Percentiles rank a stretch among this genome's conserved stretches.
phyloP scores from a whole-genome alignment of 2,797 vertebrate species.

The Enteromius unitaeniatus region DNA sequence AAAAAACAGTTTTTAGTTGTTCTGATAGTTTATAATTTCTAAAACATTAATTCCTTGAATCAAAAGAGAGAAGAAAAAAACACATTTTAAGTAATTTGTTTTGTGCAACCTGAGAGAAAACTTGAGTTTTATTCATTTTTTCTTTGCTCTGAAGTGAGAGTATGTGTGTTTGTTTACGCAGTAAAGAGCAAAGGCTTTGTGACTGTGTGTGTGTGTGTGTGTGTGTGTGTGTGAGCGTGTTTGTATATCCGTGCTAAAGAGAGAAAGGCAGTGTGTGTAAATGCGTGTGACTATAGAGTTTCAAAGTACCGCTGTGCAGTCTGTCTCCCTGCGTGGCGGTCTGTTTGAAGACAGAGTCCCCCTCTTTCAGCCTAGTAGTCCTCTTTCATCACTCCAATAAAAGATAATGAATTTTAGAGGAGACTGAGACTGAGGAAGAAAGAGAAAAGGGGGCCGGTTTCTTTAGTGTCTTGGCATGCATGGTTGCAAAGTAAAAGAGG shows the following conservation, averaged over 20 bases:
- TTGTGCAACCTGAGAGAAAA: slow-evolving; percentile 33
- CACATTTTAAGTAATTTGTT: slow-evolving; percentile 1
- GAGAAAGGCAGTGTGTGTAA: slow-evolving; percentile 45
- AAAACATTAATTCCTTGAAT: slow-evolving; percentile 18
- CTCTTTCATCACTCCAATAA: slow-evolving; percentile 74
- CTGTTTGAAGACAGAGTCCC: slow-evolving; percentile 73
- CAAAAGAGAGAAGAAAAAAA: neutral
- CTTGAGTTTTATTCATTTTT: slow-evolving; percentile 9
- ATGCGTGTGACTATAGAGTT: slow-evolving; percentile 63
- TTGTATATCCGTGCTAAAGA: slow-evolving; percentile 15
- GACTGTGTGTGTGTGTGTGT: neutral
- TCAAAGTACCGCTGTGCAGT: slow-evolving; percentile 70
- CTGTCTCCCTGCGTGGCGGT: slow-evolving; percentile 66
- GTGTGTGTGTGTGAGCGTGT: slow-evolving; percentile 3
- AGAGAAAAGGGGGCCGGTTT: slow-evolving; percentile 54
- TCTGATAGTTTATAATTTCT: slow-evolving; percentile 20
- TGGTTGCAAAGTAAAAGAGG: slow-evolving; percentile 57
- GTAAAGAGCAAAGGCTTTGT: slow-evolving; percentile 23
- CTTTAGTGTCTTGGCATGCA: slow-evolving; percentile 65
- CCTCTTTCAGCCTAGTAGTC: slow-evolving; percentile 75
- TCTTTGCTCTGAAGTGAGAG: slow-evolving; percentile 38
- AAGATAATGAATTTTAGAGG: slow-evolving; percentile 72
- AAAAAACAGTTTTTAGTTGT: neutral
- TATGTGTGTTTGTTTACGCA: slow-evolving; percentile 42
- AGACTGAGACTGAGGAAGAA: slow-evolving; percentile 51